Base-by-base conservation (phyloP, 1,140 invertebrate genomes). In the Littorina saxatilis region DNA sequence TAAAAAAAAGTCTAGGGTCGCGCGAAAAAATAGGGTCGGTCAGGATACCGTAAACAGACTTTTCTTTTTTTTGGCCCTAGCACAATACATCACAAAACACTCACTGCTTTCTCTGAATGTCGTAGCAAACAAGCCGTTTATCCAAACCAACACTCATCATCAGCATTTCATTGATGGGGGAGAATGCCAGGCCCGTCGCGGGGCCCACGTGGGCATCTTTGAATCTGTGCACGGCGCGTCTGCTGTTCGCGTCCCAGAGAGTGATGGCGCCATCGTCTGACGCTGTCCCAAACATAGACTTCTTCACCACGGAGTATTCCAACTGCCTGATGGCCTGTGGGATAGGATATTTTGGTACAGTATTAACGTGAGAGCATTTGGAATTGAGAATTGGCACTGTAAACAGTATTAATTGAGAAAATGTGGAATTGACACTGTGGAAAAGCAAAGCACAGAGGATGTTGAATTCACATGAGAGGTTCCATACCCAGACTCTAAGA, bases 91-190 rank as follows among this genome's bases (percentile, higher is more conserved):
- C n/a, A n/a, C 1, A 13, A 61, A 47, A n/a, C 77, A 86, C 88
- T 90, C 87, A 93, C 92, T 88, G 88, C 84, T 91, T 93, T 9
- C 82, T 87, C 55, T 90, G 86, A 0, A 91, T 84, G 85, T 93
- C 91, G 83, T 92, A 92, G 79, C 88, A 91, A 35, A 91, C 87
- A 35, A 92, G 84, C 55, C 90, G 86, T 80, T 93, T 92, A 83
- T 93, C 92, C 50, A 93, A 90, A 4, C 92, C 92, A 7, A 91
- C 92, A 80, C 89, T 91, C 72, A 91, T 87, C 74, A 93, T 88
- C 2, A 93, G 84, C 74, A 91, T 88, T 63, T 91, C 88, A 82
- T 93, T 93, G 76, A 93, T 85, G 17, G 92, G 92, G 43, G 92
- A 93, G 82, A 93, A 93, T 9, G 89, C 88, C 0, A 93, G 84